phyloP scores from a whole-genome alignment of 2,888 invertebrate genomes.

The Leistus spinibarbis region DNA sequence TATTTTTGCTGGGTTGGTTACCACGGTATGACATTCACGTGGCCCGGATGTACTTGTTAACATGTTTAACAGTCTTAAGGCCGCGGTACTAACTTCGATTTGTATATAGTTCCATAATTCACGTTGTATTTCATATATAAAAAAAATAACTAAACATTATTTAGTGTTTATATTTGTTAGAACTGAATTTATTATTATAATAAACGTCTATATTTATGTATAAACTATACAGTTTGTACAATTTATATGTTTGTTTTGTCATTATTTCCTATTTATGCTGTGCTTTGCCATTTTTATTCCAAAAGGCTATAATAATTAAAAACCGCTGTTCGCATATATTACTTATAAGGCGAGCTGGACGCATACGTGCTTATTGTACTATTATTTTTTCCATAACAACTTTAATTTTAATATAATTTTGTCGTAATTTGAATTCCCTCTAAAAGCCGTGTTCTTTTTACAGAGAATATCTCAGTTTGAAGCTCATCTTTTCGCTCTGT shows the following conservation, averaged over 20 bases:
- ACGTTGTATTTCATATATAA: conserved; percentile 31
- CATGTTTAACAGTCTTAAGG: neutral
- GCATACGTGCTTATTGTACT: too few species aligned
- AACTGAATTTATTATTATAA: conserved; percentile 32
- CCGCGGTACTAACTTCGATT: neutral
- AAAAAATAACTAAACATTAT: conserved; percentile 32
- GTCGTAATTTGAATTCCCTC: too few species aligned
- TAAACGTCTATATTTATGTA: conserved; percentile 38
- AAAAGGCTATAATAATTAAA: neutral
- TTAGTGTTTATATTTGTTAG: conserved; percentile 39
- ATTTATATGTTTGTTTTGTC: neutral
- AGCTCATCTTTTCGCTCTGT: too few species aligned
- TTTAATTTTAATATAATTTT: too few species aligned
- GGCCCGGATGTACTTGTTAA: neutral
- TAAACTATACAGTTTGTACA: neutral
- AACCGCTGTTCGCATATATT: too few species aligned
- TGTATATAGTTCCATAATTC: conserved; percentile 25
- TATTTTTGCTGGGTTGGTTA: neutral
- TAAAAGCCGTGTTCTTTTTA: too few species aligned
- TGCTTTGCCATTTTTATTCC: neutral
- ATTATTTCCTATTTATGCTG: too few species aligned
- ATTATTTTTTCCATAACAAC: too few species aligned
- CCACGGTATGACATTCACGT: neutral
- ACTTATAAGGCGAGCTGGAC: too few species aligned
- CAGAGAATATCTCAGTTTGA: too few species aligned